Evolutionary conservation across 2,888 invertebrate species (phyloP), one percentile per base, ranked within the genome.

Genomic region (Alloplasta piceator): DNA sequence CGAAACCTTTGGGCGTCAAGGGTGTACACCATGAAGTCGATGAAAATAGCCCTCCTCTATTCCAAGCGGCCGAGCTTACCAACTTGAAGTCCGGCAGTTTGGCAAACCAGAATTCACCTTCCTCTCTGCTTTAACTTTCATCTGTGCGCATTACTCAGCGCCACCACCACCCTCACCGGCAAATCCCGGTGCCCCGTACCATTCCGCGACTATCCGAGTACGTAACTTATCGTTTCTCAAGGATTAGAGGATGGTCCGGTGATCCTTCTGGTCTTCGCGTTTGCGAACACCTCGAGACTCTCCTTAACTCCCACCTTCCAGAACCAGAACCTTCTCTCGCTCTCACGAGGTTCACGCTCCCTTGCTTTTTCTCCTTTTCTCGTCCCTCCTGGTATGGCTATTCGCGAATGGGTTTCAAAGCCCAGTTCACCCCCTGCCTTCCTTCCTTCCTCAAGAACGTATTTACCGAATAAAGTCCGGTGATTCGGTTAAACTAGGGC

Each of bases 221-320:
- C 78, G 78, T 82, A 82, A 82, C 82, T 82, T 82, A 82, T 82
- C 71, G 82, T 71, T 82, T 63, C 66, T 82, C 60, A 16, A 60
- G 78, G 82, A 82, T 82, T 82, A 82, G 70, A 50, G 74, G 46
- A 79, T 39, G 70, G 64, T 55, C 1, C 63, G 68, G 14, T 56
- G 60, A 67, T 52, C 76, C 77, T 77, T 77, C 72, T 77, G 72
- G 50, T 77, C 63, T 26, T 64, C 50, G 12, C 63, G 68, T 80
- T 77, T 77, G 68, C 67, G 73, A 71, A 68, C 46, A 68, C 67
- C 67, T 63, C 73, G 58, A 26, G 26, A 26, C 26, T 26, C 26
- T 26, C 26, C 26, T 26, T 26, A 26, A 26, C 26, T 26, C 26
- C 26, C 1, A 64, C 55, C 66, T 66, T 46, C 63, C 67, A 55